A percentile compares a stretch with the other conserved stretches of the same genome.
These are phyloP conservation scores for Discoglossus pictus DNA, from an alignment of 2,797 vertebrate species.

Conservation along the genomic window DNA sequence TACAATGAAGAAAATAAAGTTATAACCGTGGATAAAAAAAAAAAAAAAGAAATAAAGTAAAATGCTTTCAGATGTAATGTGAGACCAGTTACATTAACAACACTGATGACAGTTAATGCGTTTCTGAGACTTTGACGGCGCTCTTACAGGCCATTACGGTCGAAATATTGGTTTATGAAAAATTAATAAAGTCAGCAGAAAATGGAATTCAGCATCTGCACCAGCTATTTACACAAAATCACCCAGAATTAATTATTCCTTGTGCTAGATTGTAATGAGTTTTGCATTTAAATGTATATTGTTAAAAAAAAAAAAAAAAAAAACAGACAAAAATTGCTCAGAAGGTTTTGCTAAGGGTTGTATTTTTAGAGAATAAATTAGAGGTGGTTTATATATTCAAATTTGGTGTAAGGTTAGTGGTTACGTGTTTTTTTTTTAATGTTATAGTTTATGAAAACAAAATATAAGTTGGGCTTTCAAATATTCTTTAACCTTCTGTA, in stretches of 20 bases:
- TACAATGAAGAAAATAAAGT: conserved; percentile 35
- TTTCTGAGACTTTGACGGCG: conserved; percentile 63
- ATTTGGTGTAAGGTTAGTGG: conserved; percentile 60
- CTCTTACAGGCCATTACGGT: conserved; percentile 62
- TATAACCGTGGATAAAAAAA: conserved; percentile 48
- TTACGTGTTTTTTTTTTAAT: conserved; percentile 47
- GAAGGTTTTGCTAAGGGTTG: conserved; percentile 60
- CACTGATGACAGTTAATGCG: conserved; percentile 55
- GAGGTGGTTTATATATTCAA: conserved; percentile 63
- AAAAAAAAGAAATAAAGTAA: conserved; percentile 44
- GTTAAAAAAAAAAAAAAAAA: conserved; percentile 65
- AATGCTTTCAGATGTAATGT: conserved; percentile 50
- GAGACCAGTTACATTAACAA: conserved; percentile 54
- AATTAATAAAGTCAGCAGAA: conserved; percentile 67
- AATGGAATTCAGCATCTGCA: conserved; percentile 63
- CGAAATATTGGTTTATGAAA: conserved; percentile 66
- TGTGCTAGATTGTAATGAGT: conserved; percentile 64
- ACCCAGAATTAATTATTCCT: conserved; percentile 68
- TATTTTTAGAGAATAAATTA: conserved; percentile 63
- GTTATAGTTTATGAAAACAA: conserved; percentile 35
- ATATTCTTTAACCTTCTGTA: too few relatives aligned
- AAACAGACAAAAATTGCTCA: conserved; percentile 66
- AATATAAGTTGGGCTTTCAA: conserved; percentile 9
- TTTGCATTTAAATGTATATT: conserved; percentile 70
- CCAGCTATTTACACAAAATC: conserved; percentile 61